Percentiles rank a stretch among this genome's conserved stretches.
Evolutionary conservation across 2,113 vertebrate species (phyloP).

Genomic region (Nyctibius bracteatus): DNA sequence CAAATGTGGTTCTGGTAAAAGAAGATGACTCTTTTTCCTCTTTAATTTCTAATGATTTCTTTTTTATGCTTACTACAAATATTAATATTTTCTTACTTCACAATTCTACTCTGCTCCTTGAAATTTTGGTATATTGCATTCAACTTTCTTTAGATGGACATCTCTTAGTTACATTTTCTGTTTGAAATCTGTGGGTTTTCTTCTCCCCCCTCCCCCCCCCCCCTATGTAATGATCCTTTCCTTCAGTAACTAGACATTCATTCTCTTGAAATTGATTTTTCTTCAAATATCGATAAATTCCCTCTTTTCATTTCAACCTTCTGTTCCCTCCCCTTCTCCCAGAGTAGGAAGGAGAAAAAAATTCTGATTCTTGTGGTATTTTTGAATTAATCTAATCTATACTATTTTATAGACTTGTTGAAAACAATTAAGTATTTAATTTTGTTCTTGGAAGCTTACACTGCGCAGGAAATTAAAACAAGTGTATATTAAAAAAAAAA

Average conservation of each 20-base stretch:
- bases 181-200: neutral
- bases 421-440: neutral
- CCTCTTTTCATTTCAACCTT: neutral
- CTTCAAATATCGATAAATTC: neutral
- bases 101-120: neutral
- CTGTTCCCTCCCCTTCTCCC: neutral
- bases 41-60: neutral
- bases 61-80: neutral
- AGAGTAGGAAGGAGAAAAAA: neutral
- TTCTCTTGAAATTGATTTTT: neutral
- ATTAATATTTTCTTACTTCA: neutral
- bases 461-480: neutral
- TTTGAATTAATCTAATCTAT: neutral
- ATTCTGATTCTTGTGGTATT: neutral
- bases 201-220: fast-evolving
- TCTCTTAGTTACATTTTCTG: neutral
- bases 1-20: neutral
- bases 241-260: neutral
- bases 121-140: neutral
- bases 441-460: neutral
- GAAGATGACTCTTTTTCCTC: neutral
- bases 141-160: neutral
- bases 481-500: neutral
- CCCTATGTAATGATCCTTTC: neutral
- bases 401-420: neutral